phyloP scores from a whole-genome alignment of 2,888 invertebrate species.

The Heliconius hortense region DNA sequence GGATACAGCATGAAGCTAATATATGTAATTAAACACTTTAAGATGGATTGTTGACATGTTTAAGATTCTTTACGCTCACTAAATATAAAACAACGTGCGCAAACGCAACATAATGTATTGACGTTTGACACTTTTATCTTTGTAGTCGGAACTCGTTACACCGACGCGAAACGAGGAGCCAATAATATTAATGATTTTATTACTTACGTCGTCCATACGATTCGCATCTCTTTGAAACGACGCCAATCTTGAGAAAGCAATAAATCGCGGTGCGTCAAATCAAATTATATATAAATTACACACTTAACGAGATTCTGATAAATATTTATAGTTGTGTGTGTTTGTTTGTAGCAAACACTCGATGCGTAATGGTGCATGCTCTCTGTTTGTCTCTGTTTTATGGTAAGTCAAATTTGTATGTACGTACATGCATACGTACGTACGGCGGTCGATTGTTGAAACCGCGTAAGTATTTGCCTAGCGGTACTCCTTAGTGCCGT shows the following conservation, averaged over 20 bases:
- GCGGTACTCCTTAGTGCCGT: constrained; percentile 58
- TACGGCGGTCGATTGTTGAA: constrained; percentile 53
- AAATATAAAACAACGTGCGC: background rate
- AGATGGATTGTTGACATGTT: background rate
- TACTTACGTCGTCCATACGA: constrained; percentile 38
- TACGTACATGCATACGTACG: constrained; percentile 37
- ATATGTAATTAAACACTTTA: no score
- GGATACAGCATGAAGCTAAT: no score
- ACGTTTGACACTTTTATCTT: constrained; percentile 40
- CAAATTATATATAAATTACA: constrained; percentile 65
- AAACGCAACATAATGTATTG: constrained; percentile 27
- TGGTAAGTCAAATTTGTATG: constrained; percentile 60
- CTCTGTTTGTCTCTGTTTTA: constrained; percentile 66
- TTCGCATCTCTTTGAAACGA: constrained; percentile 54
- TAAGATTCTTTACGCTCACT: background rate
- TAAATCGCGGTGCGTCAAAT: constrained; percentile 66
- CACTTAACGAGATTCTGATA: constrained; percentile 71
- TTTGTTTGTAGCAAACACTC: constrained; percentile 77
- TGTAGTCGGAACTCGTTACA: constrained; percentile 38
- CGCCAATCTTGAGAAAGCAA: constrained; percentile 57
- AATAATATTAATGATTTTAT: constrained; percentile 42
- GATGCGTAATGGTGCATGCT: constrained; percentile 72
- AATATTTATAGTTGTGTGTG: constrained; percentile 67
- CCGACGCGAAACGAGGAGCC: constrained; percentile 36
- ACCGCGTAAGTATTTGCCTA: constrained; percentile 65